phyloP scores from a whole-genome alignment of 2,113 vertebrate genomes.

The Callipepla squamata region DNA sequence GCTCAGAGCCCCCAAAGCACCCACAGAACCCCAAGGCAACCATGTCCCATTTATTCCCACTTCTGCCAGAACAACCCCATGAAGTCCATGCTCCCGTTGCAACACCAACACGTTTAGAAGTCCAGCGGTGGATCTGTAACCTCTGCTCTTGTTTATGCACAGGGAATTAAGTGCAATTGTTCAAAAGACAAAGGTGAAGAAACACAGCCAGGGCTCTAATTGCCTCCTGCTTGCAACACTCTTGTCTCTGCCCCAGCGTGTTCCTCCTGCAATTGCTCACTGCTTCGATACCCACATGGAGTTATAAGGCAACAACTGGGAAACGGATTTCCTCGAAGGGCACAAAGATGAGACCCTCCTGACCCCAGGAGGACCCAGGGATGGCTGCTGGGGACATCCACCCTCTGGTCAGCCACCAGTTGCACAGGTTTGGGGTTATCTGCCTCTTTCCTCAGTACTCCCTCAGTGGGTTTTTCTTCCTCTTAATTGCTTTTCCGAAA shows the following conservation, averaged over 20 bases:
- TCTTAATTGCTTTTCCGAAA: neutral
- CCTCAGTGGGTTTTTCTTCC: accelerated
- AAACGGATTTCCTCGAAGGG: slow-evolving; percentile 18
- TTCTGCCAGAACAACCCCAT: neutral
- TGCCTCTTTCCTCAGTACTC: accelerated
- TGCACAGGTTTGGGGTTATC: neutral
- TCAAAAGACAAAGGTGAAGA: neutral
- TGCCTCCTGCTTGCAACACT: neutral
- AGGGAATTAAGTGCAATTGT: neutral
- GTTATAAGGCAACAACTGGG: accelerated
- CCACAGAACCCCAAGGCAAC: neutral
- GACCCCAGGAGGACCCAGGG: neutral
- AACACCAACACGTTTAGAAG: accelerated
- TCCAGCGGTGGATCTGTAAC: neutral
- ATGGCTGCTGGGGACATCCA: neutral
- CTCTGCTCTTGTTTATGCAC: slow-evolving; percentile 3
- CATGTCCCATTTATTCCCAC: accelerated
- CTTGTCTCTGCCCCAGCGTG: slow-evolving; percentile 20
- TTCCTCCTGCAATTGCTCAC: neutral
- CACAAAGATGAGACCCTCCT: accelerated
- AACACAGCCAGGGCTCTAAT: neutral
- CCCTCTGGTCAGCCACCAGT: neutral
- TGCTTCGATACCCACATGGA: neutral
- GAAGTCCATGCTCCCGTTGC: accelerated
- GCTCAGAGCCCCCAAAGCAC: neutral